A percentile compares a stretch with the other conserved stretches of the same genome.
Conservation (phyloP, 1,140 invertebrate genomes). For the Dinothrombium tinctorium region DNA sequence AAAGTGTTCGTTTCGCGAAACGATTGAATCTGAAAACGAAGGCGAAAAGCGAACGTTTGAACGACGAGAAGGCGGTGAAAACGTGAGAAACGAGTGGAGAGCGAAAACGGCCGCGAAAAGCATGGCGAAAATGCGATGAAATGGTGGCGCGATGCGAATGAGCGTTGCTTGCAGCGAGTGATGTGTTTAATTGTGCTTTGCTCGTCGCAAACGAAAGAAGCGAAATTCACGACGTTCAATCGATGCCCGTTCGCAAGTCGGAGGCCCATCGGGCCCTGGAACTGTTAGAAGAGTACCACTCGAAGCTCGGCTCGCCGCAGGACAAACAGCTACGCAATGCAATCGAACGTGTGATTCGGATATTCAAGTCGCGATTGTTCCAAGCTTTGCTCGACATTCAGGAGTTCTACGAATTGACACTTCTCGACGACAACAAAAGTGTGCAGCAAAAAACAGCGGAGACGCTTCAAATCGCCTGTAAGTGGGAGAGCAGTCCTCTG, state of each 20-base stretch:
- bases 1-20: too few species aligned
- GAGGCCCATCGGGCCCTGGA: conserved; percentile 91
- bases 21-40: too few species aligned
- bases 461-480: conserved; percentile 79
- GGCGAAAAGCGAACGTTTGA: too few species aligned
- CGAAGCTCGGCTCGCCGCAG: conserved; percentile 64
- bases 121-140: too few species aligned
- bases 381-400: conserved; percentile 93
- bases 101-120: too few species aligned
- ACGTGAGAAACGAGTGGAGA: too few species aligned
- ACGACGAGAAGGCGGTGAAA: too few species aligned
- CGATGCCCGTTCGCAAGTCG: conserved; percentile 24
- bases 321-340: conserved; percentile 78
- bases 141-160: too few species aligned
- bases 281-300: conserved; percentile 88
- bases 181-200: too few species aligned
- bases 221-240: too few species aligned
- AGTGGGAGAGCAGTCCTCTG: conserved; percentile 59
- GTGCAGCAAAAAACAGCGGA: conserved; percentile 28
- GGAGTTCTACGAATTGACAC: conserved; percentile 90
- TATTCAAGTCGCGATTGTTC: conserved; percentile 91
- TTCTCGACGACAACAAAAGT: conserved; percentile 69
- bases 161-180: too few species aligned
- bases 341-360: conserved; percentile 86
- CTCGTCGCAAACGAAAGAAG: too few species aligned